Percentiles rank a stretch among this genome's conserved stretches.
Evolutionary conservation across 1,140 invertebrate species (phyloP).

Genomic region (Acromyrmex echinatior): DNA sequence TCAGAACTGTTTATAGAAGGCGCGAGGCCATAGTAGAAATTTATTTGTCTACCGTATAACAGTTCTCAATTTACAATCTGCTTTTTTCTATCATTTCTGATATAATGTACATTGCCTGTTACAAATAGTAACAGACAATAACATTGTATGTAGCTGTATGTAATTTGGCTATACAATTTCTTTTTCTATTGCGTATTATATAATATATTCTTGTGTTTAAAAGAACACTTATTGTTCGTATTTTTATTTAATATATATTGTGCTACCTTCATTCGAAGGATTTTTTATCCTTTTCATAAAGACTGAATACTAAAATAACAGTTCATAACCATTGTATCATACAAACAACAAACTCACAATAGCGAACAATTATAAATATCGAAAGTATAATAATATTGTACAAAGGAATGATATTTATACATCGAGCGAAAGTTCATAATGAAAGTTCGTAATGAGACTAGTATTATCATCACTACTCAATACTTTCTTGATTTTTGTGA

Average conservation of each 20-base stretch:
- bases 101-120: conserved; percentile 12
- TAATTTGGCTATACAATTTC: neutral
- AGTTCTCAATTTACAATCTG: neutral
- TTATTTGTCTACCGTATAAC: neutral
- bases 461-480: conserved; percentile 37
- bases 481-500: neutral
- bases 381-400: conserved; percentile 36
- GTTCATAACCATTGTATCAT: conserved; percentile 20
- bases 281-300: neutral
- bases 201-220: conserved; percentile 6
- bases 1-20: neutral
- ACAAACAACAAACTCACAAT: conserved; percentile 34
- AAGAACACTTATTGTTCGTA: neutral
- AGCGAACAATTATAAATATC: conserved; percentile 45
- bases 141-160: neutral
- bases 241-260: conserved; percentile 16
- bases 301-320: conserved; percentile 1
- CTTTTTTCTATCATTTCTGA: conserved; percentile 4
- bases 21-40: neutral
- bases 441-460: conserved; percentile 16
- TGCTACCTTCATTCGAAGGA: neutral
- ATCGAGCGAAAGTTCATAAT: conserved; percentile 8
- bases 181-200: neutral
- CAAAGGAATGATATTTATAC: conserved; percentile 56
- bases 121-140: neutral